Conservation (phyloP, 2,888 invertebrate species). For the Chrysodeixis includens region DNA sequence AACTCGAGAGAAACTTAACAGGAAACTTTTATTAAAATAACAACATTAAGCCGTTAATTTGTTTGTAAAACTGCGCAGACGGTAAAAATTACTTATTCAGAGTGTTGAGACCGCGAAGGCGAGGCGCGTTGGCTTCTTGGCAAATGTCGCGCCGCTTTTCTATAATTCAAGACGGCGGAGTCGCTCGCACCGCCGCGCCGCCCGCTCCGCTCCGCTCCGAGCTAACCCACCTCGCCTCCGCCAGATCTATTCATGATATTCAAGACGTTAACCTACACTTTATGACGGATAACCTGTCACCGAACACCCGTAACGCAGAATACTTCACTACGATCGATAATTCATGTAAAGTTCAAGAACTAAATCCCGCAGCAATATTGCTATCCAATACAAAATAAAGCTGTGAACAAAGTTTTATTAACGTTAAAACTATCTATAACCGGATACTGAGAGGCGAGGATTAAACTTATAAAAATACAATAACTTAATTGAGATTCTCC, state of each 20-base stretch:
- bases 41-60: conserved; percentile 88
- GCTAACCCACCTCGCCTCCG: conserved; percentile 32
- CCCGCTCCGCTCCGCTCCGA: conserved; percentile 28
- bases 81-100: conserved; percentile 87
- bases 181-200: conserved; percentile 28
- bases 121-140: conserved; percentile 72
- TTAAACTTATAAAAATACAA: conserved; percentile 55
- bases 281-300: conserved; percentile 14
- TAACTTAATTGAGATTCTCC: conserved; percentile 64
- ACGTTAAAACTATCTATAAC: conserved; percentile 31
- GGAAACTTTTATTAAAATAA: conserved; percentile 87
- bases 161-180: conserved; percentile 80
- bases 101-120: conserved; percentile 78
- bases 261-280: conserved; percentile 47
- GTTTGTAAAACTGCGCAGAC: conserved; percentile 88
- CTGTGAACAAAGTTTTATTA: conserved; percentile 11
- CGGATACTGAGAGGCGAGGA: conserved; percentile 36
- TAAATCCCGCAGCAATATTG: conserved; percentile 3
- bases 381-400: conserved; percentile 17
- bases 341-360: conserved; percentile 17
- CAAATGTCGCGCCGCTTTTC: conserved; percentile 77
- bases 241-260: conserved; percentile 56
- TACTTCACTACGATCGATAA: conserved; percentile 17
- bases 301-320: background rate
- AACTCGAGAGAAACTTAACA: conserved; percentile 80